These are phyloP conservation scores for Andrena bicolor DNA, from an alignment of 2,888 invertebrate genomes.

Conservation along the genomic window DNA sequence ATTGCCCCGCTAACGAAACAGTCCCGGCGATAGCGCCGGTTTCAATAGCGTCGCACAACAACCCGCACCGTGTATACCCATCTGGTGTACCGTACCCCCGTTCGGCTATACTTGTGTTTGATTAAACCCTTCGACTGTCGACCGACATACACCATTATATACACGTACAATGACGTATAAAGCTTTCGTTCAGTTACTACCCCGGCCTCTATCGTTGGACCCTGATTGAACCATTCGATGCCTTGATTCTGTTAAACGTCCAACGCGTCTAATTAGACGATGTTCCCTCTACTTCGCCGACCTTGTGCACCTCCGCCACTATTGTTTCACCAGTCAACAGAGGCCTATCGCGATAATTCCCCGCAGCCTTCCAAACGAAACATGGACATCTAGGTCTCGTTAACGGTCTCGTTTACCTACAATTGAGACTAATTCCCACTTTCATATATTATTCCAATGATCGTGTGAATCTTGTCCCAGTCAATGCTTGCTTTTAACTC, in stretches of 20 bases:
- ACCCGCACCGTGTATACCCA: conserved; percentile 60
- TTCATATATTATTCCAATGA: not conserved
- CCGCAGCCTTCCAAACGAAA: not conserved
- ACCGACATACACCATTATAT: conserved; percentile 51
- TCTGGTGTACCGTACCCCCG: conserved; percentile 42
- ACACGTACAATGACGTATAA: conserved; percentile 67
- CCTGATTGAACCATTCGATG: conserved; percentile 70
- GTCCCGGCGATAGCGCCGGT: conserved; percentile 64
- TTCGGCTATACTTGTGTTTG: conserved; percentile 67
- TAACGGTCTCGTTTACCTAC: not conserved
- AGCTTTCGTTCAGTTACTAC: conserved; percentile 59
- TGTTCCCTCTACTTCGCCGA: conserved; percentile 34
- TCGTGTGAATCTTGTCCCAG: not conserved
- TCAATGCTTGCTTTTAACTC: too few relatives aligned
- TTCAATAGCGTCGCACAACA: conserved; percentile 69
- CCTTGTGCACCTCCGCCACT: not conserved
- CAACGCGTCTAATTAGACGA: conserved; percentile 65
- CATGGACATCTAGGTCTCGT: not conserved
- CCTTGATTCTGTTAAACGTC: conserved; percentile 71
- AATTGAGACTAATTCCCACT: not conserved
- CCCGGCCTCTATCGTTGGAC: conserved; percentile 48
- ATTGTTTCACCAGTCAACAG: not conserved
- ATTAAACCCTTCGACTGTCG: conserved; percentile 71
- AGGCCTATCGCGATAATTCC: not conserved
- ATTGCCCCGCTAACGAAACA: conserved; percentile 77